These are phyloP conservation scores for Aphelenchoides fujianensis DNA, from an alignment of 1,140 invertebrate genomes.

Conservation along the genomic window DNA sequence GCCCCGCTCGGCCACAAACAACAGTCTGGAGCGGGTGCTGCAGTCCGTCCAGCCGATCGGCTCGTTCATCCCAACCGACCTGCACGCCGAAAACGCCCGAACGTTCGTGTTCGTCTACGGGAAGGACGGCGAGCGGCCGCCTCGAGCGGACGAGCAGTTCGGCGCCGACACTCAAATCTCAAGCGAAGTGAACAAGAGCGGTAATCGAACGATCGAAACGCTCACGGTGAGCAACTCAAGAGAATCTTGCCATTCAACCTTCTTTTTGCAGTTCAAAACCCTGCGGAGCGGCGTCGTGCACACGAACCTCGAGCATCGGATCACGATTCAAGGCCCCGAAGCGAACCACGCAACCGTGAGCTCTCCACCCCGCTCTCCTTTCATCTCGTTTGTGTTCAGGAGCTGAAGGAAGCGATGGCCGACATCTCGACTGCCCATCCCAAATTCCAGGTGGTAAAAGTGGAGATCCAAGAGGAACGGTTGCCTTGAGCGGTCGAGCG, in stretches of 20 bases:
- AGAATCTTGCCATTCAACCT: background rate
- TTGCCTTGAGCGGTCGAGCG: no score
- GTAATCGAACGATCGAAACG: constrained; percentile 90
- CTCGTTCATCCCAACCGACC: background rate
- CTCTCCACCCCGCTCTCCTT: constrained; percentile 14
- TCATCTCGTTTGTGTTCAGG: background rate
- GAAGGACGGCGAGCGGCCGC: background rate
- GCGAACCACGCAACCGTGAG: constrained; percentile 82
- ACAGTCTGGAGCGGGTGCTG: background rate
- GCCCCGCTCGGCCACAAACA: background rate
- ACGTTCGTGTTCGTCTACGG: constrained; percentile 3
- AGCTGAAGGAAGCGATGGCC: background rate
- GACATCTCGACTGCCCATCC: background rate
- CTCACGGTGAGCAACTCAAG: constrained; percentile 68
- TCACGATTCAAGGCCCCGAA: constrained; percentile 91
- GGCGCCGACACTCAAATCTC: constrained; percentile 25
- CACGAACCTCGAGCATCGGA: constrained; percentile 91
- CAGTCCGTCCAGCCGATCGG: background rate
- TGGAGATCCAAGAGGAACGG: background rate
- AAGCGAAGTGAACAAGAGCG: constrained; percentile 82
- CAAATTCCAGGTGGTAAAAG: background rate
- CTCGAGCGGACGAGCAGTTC: constrained; percentile 31
- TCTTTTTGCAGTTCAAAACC: constrained; percentile 74
- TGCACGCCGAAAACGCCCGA: background rate
- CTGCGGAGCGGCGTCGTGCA: constrained; percentile 90